Evolutionary conservation across 2,888 invertebrate genomes (phyloP).

Genomic region (Pseudanteris insignis): DNA sequence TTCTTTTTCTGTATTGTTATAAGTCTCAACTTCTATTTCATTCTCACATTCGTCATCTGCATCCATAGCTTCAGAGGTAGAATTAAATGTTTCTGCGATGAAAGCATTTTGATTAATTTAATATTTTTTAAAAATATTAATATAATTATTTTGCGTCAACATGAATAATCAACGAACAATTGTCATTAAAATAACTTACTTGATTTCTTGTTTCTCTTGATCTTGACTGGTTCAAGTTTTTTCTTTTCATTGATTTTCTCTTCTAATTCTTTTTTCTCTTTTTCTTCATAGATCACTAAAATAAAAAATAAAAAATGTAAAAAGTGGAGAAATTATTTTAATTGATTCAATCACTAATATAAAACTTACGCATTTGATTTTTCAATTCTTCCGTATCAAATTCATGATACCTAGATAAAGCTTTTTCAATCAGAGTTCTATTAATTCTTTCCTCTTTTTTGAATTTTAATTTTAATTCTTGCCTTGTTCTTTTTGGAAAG

Average conservation of each 20-base stretch:
- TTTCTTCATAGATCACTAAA: slow-evolving; percentile 36
- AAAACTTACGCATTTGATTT: slow-evolving; percentile 68
- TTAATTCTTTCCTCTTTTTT: slow-evolving; percentile 89
- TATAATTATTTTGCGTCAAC: too few relatives aligned
- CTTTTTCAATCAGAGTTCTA: slow-evolving; percentile 78
- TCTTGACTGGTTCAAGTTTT: slow-evolving; percentile 8
- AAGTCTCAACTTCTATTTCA: slow-evolving; percentile 7
- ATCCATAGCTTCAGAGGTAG: slow-evolving; percentile 4
- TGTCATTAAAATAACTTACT: too few relatives aligned
- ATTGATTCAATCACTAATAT: slow-evolving; percentile 60
- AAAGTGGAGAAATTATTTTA: slow-evolving; percentile 45
- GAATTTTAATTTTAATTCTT: slow-evolving; percentile 90
- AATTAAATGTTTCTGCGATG: background rate
- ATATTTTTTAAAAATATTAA: too few relatives aligned
- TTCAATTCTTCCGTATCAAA: slow-evolving; percentile 75
- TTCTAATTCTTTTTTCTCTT: slow-evolving; percentile 17
- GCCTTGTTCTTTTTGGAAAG: slow-evolving; percentile 81
- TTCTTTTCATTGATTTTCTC: slow-evolving; percentile 1
- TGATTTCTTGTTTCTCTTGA: too few relatives aligned
- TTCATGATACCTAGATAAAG: slow-evolving; percentile 72
- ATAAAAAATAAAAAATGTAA: slow-evolving; percentile 1
- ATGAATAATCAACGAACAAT: too few relatives aligned
- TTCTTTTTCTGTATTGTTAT: slow-evolving; percentile 1
- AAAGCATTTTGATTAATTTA: too few relatives aligned
- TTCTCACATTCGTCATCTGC: slow-evolving; percentile 15